These are phyloP conservation scores for Tympanuchus pallidicinctus DNA, from an alignment of 2,113 vertebrate species.

Conservation along the genomic window DNA sequence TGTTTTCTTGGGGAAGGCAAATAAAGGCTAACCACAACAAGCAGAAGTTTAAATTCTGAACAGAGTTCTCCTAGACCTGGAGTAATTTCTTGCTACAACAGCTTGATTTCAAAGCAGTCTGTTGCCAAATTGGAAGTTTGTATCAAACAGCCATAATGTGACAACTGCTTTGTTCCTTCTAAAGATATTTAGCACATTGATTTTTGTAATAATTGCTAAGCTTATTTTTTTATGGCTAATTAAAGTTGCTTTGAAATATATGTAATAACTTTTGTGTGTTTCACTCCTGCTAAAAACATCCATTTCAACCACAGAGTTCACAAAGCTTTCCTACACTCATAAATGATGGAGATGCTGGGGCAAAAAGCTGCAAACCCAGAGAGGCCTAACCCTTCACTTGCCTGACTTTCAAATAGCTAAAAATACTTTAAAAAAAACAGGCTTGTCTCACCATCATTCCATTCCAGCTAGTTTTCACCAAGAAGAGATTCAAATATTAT, in stretches of 20 bases:
- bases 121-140: slow-evolving; percentile 54
- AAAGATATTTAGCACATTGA: slow-evolving; percentile 41
- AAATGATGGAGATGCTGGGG: slow-evolving; percentile 63
- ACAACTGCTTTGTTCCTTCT: slow-evolving; percentile 39
- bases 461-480: slow-evolving; percentile 29
- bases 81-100: slow-evolving; percentile 40
- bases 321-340: slow-evolving; percentile 10
- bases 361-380: slow-evolving; percentile 68
- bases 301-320: slow-evolving; percentile 46
- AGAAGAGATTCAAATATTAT: not conserved
- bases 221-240: slow-evolving; percentile 60
- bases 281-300: not conserved
- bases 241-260: slow-evolving; percentile 42
- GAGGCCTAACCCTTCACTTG: slow-evolving; percentile 64
- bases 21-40: slow-evolving; percentile 22
- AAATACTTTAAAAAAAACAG: slow-evolving; percentile 62
- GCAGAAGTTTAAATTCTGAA: slow-evolving; percentile 33
- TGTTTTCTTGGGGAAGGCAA: slow-evolving; percentile 17
- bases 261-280: not conserved
- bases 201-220: slow-evolving; percentile 43
- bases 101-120: slow-evolving; percentile 54
- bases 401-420: slow-evolving; percentile 59
- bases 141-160: slow-evolving; percentile 40
- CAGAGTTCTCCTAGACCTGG: slow-evolving; percentile 2
- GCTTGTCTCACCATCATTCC: slow-evolving; percentile 41